Conservation (phyloP, 2,888 invertebrate species). For the Punctoribates punctum region DNA sequence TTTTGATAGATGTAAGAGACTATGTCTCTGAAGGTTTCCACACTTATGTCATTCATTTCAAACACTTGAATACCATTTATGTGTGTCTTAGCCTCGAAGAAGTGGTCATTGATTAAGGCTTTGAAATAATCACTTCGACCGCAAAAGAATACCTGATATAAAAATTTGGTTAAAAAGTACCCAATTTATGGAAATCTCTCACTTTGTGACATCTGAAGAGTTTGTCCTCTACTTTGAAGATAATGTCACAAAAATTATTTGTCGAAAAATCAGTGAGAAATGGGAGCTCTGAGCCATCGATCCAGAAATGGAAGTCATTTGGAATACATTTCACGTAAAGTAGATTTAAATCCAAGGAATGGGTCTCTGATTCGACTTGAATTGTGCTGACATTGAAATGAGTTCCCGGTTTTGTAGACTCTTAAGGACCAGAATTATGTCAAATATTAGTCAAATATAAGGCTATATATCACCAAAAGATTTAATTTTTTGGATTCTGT, state of each 20-base stretch:
- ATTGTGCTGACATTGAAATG: constrained; percentile 22
- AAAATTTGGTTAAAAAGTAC: neutral
- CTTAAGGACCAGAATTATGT: too few species aligned
- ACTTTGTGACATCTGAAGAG: constrained; percentile 56
- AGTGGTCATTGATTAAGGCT: constrained; percentile 52
- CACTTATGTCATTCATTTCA: constrained; percentile 52
- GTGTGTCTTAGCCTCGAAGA: constrained; percentile 53
- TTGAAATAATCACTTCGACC: constrained; percentile 57
- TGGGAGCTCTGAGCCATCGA: constrained; percentile 15
- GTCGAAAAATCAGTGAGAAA: neutral
- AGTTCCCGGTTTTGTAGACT: constrained; percentile 27
- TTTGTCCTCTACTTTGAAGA: constrained; percentile 54
- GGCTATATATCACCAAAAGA: neutral
- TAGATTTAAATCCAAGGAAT: neutral
- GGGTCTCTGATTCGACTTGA: constrained; percentile 7
- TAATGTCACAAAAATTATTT: constrained; percentile 54
- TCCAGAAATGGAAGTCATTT: neutral
- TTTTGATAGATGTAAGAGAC: constrained; percentile 57
- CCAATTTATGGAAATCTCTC: too few species aligned
- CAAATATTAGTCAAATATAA: too few species aligned
- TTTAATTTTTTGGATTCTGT: constrained; percentile 1
- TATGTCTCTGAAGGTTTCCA: constrained; percentile 54
- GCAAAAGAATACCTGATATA: constrained; percentile 56
- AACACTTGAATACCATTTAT: constrained; percentile 52
- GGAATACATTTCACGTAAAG: constrained; percentile 12